These are phyloP conservation scores for Cairina moschata DNA, from an alignment of 2,113 vertebrate species.

Conservation along the genomic window DNA sequence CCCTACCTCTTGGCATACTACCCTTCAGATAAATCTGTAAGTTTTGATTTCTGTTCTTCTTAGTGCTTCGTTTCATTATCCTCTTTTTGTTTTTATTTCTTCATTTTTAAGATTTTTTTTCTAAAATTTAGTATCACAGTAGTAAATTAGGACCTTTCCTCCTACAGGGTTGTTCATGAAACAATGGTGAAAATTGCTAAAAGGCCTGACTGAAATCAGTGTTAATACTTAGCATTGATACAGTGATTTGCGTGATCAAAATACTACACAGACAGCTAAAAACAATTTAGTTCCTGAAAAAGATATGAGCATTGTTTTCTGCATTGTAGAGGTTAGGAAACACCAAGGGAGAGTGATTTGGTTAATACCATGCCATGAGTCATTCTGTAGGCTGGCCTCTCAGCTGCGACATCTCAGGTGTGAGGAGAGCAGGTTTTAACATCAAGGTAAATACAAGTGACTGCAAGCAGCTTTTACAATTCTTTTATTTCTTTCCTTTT, in stretches of 20 bases:
- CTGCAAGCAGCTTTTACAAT: not conserved
- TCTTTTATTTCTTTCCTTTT: not conserved
- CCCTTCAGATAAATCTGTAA: not conserved
- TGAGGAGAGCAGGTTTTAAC: not conserved
- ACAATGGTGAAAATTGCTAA: not conserved
- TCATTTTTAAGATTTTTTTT: not conserved
- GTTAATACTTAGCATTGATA: not conserved
- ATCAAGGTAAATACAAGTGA: not conserved
- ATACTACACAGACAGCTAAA: not conserved
- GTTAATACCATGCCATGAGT: not conserved
- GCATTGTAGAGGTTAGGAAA: not conserved
- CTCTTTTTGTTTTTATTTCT: not conserved
- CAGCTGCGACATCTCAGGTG: not conserved
- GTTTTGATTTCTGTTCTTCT: not conserved
- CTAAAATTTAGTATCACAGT: not conserved
- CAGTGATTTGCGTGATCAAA: not conserved
- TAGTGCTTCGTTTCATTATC: not conserved
- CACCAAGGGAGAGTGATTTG: not conserved
- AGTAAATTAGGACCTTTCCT: not conserved
- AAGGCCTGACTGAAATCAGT: not conserved
- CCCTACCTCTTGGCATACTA: fast-evolving
- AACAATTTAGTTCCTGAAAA: not conserved
- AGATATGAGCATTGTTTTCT: not conserved
- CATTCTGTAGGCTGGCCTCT: not conserved
- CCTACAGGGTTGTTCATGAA: not conserved